Conservation (phyloP, 92 coral and sea anemone species). For the Zoanthus solanderi region DNA sequence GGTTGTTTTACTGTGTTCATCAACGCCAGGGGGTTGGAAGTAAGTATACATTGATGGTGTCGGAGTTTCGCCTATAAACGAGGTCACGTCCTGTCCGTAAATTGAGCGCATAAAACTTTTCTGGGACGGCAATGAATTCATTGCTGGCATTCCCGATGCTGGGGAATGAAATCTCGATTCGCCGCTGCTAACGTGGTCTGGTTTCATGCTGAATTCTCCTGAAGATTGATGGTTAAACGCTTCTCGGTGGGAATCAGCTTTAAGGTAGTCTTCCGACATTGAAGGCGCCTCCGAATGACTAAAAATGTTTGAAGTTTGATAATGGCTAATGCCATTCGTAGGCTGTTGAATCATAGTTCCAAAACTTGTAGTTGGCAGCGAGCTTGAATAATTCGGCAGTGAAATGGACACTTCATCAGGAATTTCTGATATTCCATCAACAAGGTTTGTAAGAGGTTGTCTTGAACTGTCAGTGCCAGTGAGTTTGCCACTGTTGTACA, state of each 20-base stretch:
- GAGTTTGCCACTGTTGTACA: constrained; percentile 47
- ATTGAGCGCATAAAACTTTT: constrained; percentile 73
- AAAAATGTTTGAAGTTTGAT: constrained; percentile 61
- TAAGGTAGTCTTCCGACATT: constrained; percentile 61
- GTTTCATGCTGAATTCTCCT: constrained; percentile 72
- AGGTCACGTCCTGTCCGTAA: constrained; percentile 74
- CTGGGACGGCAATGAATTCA: constrained; percentile 60
- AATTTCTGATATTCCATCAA: constrained; percentile 78
- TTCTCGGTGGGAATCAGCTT: constrained; percentile 62
- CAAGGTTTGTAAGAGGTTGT: constrained; percentile 49
- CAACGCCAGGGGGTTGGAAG: constrained; percentile 70
- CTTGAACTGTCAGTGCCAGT: constrained; percentile 54
- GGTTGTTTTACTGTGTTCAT: constrained; percentile 75
- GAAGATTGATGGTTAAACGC: constrained; percentile 55
- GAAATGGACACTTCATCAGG: constrained; percentile 81
- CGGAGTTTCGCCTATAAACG: constrained; percentile 75
- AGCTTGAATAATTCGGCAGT: constrained; percentile 49
- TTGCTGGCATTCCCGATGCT: constrained; percentile 45
- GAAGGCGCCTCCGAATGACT: constrained; percentile 52
- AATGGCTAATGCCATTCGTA: constrained; percentile 43
- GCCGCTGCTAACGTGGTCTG: constrained; percentile 53
- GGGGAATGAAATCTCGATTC: constrained; percentile 74
- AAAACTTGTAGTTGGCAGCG: constrained; percentile 49
- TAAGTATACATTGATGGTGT: constrained; percentile 83
- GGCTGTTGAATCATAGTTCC: constrained; percentile 43